Conservation (phyloP, 2,113 vertebrate species). For the human (Homo sapiens) region DNA sequence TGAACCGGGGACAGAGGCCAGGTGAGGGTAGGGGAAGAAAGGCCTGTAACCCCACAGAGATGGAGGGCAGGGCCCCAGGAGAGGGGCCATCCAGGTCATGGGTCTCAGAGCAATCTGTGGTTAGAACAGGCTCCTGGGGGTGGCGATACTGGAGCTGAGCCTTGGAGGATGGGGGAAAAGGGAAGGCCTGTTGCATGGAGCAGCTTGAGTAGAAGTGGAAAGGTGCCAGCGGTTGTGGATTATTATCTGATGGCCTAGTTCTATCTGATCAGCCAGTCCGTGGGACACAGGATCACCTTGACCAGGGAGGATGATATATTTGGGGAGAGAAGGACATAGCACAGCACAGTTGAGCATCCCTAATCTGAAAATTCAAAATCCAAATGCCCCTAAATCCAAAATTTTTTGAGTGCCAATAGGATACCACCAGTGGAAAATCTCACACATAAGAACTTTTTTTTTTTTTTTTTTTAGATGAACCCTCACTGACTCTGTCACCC, state of each 20-base stretch:
- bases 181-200: background rate
- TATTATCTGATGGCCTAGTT: background rate
- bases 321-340: background rate
- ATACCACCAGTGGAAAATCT: background rate
- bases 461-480: too few relatives aligned
- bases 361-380: background rate
- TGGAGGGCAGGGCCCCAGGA: background rate
- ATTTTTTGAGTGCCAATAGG: background rate
- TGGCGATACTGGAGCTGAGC: background rate
- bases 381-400: background rate
- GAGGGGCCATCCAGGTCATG: background rate
- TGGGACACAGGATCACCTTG: background rate
- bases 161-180: background rate
- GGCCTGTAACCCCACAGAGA: background rate
- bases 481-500: too few relatives aligned
- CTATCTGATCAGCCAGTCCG: background rate
- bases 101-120: background rate
- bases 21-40: background rate
- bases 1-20: background rate
- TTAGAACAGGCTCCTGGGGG: background rate
- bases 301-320: background rate
- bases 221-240: fast-evolving
- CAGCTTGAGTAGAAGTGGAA: background rate
- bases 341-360: background rate
- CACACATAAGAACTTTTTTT: background rate